These are phyloP conservation scores for Daktulosphaira vitifoliae DNA, from an alignment of 1,140 invertebrate species.

Conservation along the genomic window DNA sequence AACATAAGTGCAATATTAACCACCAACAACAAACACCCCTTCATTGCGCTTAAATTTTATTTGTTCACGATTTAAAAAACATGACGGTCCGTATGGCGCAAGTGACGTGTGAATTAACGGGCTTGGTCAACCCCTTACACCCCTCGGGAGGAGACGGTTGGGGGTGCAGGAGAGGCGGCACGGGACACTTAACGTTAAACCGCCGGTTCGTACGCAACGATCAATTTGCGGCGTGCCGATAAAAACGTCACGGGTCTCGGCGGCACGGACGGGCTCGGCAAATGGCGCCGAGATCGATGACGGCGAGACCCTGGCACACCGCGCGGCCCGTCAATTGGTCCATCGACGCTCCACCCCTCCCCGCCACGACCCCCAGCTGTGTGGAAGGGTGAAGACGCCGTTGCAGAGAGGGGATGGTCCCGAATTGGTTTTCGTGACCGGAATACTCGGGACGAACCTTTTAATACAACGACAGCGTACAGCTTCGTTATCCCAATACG, in stretches of 20 bases:
- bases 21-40: too few relatives aligned
- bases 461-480: conserved; percentile 1
- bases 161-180: neutral
- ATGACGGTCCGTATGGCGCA: too few relatives aligned
- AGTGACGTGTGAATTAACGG: neutral
- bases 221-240: conserved; percentile 29
- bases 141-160: neutral
- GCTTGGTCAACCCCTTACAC: neutral
- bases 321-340: conserved; percentile 30
- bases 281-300: conserved; percentile 33
- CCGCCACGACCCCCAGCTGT: neutral
- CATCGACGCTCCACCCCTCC: conserved; percentile 29
- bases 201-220: conserved; percentile 5
- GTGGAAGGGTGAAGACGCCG: too few relatives aligned
- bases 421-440: conserved; percentile 31
- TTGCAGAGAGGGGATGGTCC: neutral
- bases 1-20: too few relatives aligned
- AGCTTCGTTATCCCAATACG: neutral
- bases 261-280: neutral
- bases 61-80: too few relatives aligned
- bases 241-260: conserved; percentile 16
- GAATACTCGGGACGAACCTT: conserved; percentile 3
- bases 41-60: too few relatives aligned
- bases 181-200: neutral
- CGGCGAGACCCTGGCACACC: neutral